Percentiles rank a stretch among this genome's conserved stretches.
Evolutionary conservation across 2,888 invertebrate species (phyloP).

Genomic region (Lamellibrachia columna): DNA sequence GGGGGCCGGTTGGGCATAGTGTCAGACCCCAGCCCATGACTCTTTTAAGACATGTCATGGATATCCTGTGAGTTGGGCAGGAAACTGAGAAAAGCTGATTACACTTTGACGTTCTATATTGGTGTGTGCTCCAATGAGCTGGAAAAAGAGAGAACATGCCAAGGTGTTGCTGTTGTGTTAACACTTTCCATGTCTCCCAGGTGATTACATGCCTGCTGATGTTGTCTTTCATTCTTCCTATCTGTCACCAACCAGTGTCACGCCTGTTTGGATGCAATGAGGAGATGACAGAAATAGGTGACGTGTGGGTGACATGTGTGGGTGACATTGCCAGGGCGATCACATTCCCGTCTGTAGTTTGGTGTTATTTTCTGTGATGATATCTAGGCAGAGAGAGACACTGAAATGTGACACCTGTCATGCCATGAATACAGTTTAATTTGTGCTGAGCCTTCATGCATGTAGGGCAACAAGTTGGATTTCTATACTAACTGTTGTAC

Average conservation of each 20-base stretch:
- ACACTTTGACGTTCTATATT: neutral
- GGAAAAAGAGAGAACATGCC: neutral
- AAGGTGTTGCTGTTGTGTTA: neutral
- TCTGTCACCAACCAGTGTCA: neutral
- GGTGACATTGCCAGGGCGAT: neutral
- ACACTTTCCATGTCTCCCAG: neutral
- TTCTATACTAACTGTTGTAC: neutral
- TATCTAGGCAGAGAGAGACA: neutral
- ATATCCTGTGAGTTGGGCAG: no score
- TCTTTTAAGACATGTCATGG: no score
- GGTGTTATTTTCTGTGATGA: neutral
- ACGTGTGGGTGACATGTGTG: neutral
- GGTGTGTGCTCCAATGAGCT: neutral
- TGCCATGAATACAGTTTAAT: neutral
- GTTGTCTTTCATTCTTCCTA: neutral
- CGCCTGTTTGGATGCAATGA: neutral
- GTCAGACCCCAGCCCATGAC: no score
- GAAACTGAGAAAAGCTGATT: no score
- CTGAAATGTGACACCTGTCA: neutral
- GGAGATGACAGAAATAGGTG: neutral
- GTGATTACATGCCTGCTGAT: neutral
- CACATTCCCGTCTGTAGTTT: neutral
- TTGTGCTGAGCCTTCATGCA: neutral
- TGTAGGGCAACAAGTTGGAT: neutral
- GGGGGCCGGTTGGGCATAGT: no score